Conservation (phyloP, 2,888 invertebrate species). For the Drosophila neutralis region DNA sequence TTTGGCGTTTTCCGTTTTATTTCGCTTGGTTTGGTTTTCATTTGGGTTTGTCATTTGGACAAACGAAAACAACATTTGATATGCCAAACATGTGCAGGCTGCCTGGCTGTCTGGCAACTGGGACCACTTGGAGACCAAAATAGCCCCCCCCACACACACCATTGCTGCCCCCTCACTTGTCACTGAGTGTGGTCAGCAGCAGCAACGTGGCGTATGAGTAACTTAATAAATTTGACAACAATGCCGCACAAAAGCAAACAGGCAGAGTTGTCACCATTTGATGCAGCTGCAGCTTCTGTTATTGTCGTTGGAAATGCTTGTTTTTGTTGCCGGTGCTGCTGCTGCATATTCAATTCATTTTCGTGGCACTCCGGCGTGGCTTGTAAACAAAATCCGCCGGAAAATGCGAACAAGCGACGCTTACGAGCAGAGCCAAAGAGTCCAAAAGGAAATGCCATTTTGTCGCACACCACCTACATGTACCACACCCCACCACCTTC, state of each 20-base stretch:
- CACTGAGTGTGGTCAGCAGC: conserved; percentile 35
- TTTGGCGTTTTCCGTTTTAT: conserved; percentile 31
- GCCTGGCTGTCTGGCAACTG: conserved; percentile 8
- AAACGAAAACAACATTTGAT: conserved; percentile 70
- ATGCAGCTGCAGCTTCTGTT: conserved; percentile 23
- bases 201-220: conserved; percentile 72
- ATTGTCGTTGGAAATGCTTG: conserved; percentile 34
- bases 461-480: conserved; percentile 45
- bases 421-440: conserved; percentile 61
- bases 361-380: conserved; percentile 71
- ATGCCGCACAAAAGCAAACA: conserved; percentile 73
- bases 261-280: conserved; percentile 61
- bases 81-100: conserved; percentile 60
- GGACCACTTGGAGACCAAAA: conserved; percentile 26
- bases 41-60: conserved; percentile 65
- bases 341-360: conserved; percentile 75
- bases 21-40: conserved; percentile 45
- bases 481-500: not conserved
- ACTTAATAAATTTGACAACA: conserved; percentile 81
- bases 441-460: conserved; percentile 73
- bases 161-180: conserved; percentile 28
- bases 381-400: conserved; percentile 80
- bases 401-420: conserved; percentile 72
- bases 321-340: conserved; percentile 35
- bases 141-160: not conserved